Conservation (phyloP, 2,888 invertebrate species). For the Amitus sp. region DNA sequence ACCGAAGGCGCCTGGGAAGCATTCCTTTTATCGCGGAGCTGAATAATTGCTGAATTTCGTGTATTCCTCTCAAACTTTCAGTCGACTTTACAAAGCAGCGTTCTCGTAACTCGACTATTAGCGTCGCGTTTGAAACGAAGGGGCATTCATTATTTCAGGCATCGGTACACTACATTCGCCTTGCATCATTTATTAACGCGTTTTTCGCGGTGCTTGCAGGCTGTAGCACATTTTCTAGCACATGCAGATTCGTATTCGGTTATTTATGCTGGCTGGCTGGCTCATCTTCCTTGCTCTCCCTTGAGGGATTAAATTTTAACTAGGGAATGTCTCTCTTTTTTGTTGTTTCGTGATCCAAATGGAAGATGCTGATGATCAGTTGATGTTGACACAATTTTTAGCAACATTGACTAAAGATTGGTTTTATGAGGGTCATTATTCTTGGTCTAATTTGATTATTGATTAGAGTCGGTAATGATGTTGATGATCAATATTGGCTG, state of each 20-base stretch:
- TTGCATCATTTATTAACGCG: slow-evolving; percentile 34
- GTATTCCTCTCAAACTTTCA: too few relatives aligned
- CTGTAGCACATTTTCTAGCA: slow-evolving; percentile 20
- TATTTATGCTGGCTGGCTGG: slow-evolving; percentile 26
- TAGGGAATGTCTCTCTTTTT: not conserved
- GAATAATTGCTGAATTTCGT: too few relatives aligned
- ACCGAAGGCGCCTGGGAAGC: too few relatives aligned
- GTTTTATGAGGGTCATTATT: too few relatives aligned
- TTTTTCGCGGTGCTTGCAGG: slow-evolving; percentile 23
- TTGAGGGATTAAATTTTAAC: slow-evolving; percentile 27
- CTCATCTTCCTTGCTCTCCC: slow-evolving; percentile 9
- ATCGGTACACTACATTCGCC: slow-evolving; percentile 35
- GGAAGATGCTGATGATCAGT: too few relatives aligned
- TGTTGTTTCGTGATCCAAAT: too few relatives aligned
- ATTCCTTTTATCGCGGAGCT: too few relatives aligned
- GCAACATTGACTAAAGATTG: too few relatives aligned
- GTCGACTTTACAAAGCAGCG: not conserved
- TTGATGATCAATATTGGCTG: too few relatives aligned
- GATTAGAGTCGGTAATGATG: too few relatives aligned
- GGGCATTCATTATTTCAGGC: slow-evolving; percentile 38
- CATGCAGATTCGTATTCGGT: slow-evolving; percentile 23
- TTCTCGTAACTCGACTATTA: slow-evolving; percentile 14
- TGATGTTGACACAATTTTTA: too few relatives aligned
- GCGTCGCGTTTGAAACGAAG: slow-evolving; percentile 27
- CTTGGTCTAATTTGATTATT: too few relatives aligned